phyloP scores from a whole-genome alignment of 2,888 invertebrate genomes.

The Scaeva pyrastri region DNA sequence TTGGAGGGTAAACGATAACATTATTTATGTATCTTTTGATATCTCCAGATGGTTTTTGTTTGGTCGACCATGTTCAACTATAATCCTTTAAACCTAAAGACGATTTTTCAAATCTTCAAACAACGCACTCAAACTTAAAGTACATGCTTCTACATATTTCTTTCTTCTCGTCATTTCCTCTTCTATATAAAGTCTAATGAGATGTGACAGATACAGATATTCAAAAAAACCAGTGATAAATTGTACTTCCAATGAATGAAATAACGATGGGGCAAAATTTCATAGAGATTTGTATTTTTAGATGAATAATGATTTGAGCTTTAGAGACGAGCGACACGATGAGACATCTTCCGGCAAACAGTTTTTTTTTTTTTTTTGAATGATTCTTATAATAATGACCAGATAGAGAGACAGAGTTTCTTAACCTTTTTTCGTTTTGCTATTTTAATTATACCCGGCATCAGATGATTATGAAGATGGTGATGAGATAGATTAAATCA shows the following conservation, averaged over 20 bases:
- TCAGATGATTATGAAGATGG: slow-evolving; percentile 38
- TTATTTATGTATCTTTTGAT: slow-evolving; percentile 14
- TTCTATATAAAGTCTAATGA: slow-evolving; percentile 16
- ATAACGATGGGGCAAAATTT: slow-evolving; percentile 28
- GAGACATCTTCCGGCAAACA: slow-evolving; percentile 65
- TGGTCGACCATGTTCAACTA: neutral
- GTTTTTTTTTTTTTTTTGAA: neutral
- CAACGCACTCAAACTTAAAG: slow-evolving; percentile 16
- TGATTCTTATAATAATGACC: slow-evolving; percentile 4
- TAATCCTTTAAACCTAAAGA: slow-evolving; percentile 23
- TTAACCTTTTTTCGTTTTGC: slow-evolving; percentile 36
- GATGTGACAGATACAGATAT: slow-evolving; percentile 48
- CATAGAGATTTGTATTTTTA: slow-evolving; percentile 52
- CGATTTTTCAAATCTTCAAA: slow-evolving; percentile 34
- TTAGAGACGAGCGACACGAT: slow-evolving; percentile 8
- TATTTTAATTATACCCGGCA: slow-evolving; percentile 31
- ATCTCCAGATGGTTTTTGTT: slow-evolving; percentile 56
- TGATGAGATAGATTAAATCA: slow-evolving; percentile 41
- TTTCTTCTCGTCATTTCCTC: slow-evolving; percentile 3
- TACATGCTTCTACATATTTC: neutral
- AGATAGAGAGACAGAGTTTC: slow-evolving; percentile 10
- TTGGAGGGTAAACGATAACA: neutral
- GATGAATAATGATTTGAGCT: slow-evolving; percentile 64
- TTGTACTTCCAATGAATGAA: slow-evolving; percentile 47
- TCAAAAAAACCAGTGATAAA: slow-evolving; percentile 54